phyloP scores from a whole-genome alignment of 2,113 vertebrate species.

The Uropsilus gracilis region DNA sequence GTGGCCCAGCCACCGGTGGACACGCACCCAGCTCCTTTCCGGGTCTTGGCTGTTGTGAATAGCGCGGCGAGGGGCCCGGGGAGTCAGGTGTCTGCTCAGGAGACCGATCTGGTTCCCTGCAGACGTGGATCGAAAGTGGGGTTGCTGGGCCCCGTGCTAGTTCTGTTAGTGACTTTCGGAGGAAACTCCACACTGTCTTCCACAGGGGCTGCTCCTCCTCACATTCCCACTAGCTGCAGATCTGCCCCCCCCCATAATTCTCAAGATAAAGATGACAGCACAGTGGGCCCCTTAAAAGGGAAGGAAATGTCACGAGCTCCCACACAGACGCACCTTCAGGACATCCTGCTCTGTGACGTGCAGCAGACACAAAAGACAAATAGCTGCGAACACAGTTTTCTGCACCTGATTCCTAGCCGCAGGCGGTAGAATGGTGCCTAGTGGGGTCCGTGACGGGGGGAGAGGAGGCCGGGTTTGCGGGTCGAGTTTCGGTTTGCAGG shows the following conservation, averaged over 20 bases:
- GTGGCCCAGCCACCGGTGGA: neutral
- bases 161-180: neutral
- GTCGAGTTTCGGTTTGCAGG: neutral
- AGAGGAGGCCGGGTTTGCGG: neutral
- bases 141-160: neutral
- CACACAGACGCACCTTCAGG: neutral
- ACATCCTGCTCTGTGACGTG: neutral
- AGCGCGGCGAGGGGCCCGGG: neutral
- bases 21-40: neutral
- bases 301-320: neutral
- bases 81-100: neutral
- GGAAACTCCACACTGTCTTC: neutral
- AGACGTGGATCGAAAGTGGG: neutral
- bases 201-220: neutral
- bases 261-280: neutral
- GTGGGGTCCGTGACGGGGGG: neutral
- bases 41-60: neutral
- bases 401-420: neutral
- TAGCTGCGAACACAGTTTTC: neutral
- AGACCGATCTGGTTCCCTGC: neutral
- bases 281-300: neutral
- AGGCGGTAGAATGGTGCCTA: neutral
- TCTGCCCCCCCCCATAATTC: neutral
- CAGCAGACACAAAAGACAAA: neutral
- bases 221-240: neutral